These are phyloP conservation scores for Amazona finschi DNA, from an alignment of 2,797 vertebrate genomes.

Conservation along the genomic window DNA sequence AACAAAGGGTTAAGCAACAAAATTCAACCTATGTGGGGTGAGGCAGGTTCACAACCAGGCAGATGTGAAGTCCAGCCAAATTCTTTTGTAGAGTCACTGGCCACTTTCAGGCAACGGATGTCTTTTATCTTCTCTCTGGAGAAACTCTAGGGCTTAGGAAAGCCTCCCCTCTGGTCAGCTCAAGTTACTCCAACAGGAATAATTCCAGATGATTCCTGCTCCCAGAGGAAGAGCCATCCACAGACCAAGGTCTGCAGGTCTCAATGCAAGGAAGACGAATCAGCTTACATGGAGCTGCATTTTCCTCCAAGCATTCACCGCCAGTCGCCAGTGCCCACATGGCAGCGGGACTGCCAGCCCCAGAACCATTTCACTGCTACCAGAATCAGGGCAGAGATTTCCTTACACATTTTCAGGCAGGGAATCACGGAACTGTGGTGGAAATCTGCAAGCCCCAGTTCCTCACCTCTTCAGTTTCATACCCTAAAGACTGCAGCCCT, in stretches of 20 bases:
- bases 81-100: neutral
- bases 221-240: neutral
- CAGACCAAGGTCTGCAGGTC: neutral
- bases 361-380: neutral
- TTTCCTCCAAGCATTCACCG: neutral
- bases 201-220: neutral
- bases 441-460: neutral
- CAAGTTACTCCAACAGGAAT: neutral
- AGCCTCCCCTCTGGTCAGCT: conserved; percentile 21
- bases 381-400: neutral
- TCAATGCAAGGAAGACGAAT: neutral
- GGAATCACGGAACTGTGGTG: neutral
- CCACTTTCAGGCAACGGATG: neutral
- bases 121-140: neutral
- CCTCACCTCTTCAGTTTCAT: neutral
- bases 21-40: neutral
- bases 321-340: neutral
- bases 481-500: neutral
- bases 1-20: accelerated
- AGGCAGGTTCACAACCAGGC: neutral
- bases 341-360: neutral
- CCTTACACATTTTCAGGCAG: neutral
- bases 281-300: neutral
- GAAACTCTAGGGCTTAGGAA: neutral
- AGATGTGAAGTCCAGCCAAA: neutral